Conservation (phyloP, 30 jellyfish, hydroid and myxozoan species). For the Cassiopea xamachana region DNA sequence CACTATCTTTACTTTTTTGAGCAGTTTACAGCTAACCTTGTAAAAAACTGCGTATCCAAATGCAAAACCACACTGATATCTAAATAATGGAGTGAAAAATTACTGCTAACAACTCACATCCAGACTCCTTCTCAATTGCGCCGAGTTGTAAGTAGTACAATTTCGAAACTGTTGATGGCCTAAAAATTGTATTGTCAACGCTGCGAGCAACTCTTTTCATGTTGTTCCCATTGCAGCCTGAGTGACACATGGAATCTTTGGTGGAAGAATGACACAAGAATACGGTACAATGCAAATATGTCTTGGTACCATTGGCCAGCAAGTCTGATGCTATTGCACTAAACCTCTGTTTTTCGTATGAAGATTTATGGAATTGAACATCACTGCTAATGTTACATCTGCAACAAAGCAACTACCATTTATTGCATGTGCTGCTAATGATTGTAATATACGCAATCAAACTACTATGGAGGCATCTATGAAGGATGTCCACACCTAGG, state of each 20-base stretch:
- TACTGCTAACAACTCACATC: neutral
- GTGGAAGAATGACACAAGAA: slow-evolving; percentile 53
- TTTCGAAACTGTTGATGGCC: slow-evolving; percentile 63
- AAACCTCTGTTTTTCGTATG: slow-evolving; percentile 35
- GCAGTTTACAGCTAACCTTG: no score
- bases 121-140: slow-evolving; percentile 44
- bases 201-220: slow-evolving; percentile 45
- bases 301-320: slow-evolving; percentile 14
- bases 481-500: no score
- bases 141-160: slow-evolving; percentile 37
- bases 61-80: no score
- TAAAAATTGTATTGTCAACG: neutral
- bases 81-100: no score
- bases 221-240: slow-evolving; percentile 76
- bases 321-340: slow-evolving; percentile 43
- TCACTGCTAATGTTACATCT: slow-evolving; percentile 28
- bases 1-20: no score
- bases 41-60: no score
- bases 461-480: no score
- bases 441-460: no score
- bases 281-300: slow-evolving; percentile 50
- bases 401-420: neutral
- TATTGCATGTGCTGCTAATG: neutral
- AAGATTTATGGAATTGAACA: slow-evolving; percentile 19
- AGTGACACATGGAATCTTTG: slow-evolving; percentile 39